Conservation (phyloP, 2,888 invertebrate species). For the Onthophagus sagittarius region DNA sequence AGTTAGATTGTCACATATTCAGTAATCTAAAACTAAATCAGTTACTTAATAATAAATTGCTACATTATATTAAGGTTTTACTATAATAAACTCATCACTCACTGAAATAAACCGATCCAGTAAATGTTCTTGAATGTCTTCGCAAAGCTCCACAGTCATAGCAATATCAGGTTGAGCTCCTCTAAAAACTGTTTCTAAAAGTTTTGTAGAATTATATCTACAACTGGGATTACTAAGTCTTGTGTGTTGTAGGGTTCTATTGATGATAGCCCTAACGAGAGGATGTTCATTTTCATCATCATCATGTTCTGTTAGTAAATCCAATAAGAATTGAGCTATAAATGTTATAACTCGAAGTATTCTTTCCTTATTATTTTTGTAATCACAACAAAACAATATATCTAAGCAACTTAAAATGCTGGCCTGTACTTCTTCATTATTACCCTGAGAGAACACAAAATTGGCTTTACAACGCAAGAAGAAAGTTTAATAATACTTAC, state of each 20-base stretch:
- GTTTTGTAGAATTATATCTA: background rate
- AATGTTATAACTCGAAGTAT: background rate
- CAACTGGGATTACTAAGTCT: background rate
- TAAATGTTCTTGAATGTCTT: background rate
- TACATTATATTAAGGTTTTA: too few relatives aligned
- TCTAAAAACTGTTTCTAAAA: background rate
- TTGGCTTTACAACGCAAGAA: background rate
- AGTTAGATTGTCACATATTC: too few relatives aligned
- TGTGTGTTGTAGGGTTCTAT: background rate
- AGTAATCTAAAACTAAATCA: too few relatives aligned
- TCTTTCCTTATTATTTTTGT: background rate
- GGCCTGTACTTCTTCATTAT: background rate
- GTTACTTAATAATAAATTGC: too few relatives aligned
- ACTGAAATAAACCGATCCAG: background rate
- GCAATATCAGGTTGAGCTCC: background rate
- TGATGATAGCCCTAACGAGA: background rate
- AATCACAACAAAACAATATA: background rate
- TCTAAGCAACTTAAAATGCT: background rate
- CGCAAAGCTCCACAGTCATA: background rate
- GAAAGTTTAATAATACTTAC: background rate
- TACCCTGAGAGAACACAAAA: background rate
- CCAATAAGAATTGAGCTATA: background rate
- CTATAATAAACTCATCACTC: background rate
- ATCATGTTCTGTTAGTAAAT: background rate
- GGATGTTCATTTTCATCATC: background rate